Evolutionary conservation across 2,888 invertebrate species (phyloP).

Genomic region (Pandemis corylana): DNA sequence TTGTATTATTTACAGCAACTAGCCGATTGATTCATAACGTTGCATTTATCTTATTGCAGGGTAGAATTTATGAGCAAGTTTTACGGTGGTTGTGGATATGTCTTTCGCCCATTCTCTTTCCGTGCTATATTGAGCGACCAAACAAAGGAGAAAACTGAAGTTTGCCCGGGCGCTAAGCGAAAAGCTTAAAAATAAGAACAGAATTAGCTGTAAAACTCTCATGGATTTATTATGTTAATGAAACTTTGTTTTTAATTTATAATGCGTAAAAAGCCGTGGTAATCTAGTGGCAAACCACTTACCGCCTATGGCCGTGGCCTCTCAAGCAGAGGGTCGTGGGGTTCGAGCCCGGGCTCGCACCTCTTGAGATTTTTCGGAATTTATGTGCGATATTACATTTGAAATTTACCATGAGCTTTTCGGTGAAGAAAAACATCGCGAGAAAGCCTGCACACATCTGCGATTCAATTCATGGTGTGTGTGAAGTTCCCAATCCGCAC

Average conservation of each 20-base stretch:
- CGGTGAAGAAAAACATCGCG: too few relatives aligned
- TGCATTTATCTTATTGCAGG: constrained; percentile 83
- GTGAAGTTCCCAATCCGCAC: too few relatives aligned
- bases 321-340: too few relatives aligned
- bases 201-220: background rate
- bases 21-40: too few relatives aligned
- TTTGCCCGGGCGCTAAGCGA: constrained; percentile 4
- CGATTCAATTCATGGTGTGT: too few relatives aligned
- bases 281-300: too few relatives aligned
- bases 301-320: too few relatives aligned
- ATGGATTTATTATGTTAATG: background rate
- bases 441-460: too few relatives aligned
- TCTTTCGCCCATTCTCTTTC: constrained; percentile 89
- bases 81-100: constrained; percentile 88
- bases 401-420: too few relatives aligned
- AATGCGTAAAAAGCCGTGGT: background rate
- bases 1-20: background rate
- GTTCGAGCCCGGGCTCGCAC: too few relatives aligned
- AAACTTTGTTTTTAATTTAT: background rate
- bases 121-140: constrained; percentile 61
- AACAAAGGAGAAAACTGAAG: constrained; percentile 25
- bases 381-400: too few relatives aligned
- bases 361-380: too few relatives aligned
- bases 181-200: background rate
- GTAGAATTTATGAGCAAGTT: constrained; percentile 99